Evolutionary conservation across 2,113 vertebrate species (phyloP), one percentile per base, ranked within the genome.

Genomic region (Gasterosteus nipponicus): DNA sequence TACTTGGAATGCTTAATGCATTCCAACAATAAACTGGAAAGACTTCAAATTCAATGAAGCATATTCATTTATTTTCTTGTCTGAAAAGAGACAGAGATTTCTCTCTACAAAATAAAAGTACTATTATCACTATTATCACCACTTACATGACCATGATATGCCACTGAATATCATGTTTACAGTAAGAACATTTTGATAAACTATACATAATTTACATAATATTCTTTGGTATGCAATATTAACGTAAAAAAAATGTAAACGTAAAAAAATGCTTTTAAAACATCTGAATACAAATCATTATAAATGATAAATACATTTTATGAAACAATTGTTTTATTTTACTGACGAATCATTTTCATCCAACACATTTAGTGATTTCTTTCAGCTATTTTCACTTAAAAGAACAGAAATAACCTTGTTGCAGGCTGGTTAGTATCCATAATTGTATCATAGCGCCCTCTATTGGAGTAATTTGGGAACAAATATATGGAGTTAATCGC

Each of bases 161-260:
- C 54, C 9, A 71, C 56, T 68, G 67, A 77, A 77, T 69, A 22
- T 29, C 0, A 10, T 72, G n/a, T n/a, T n/a, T n/a, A n/a, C n/a
- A n/a, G 72, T 31, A 33, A 41, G 16, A 29, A 42, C 22, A 66
- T 77, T 63, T 78, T 19, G 42, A 57, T 77, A 64, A 72, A 79
- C 65, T 82, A 75, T 87, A 89, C 81, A 89, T 44, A 39, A 88
- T 91, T 84, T 91, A 91, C 84, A 91, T 56, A 3, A 33, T 67
- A 19, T 44, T 59, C 42, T 9, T 66, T 33, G 19, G 26, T 66
- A 80, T 53, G 16, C 33, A 84, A 60, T 12, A 54, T 65, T n/a
- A n/a, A n/a, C n/a, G n/a, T n/a, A n/a, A n/a, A n/a, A n/a, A n/a
- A n/a, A n/a, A n/a, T 54, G 51, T 46, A 58, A 16, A 14, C 51